A percentile compares a stretch with the other conserved stretches of the same genome.
phyloP scores from a whole-genome alignment of 2,888 invertebrate genomes.

The Halictus quadricinctus region DNA sequence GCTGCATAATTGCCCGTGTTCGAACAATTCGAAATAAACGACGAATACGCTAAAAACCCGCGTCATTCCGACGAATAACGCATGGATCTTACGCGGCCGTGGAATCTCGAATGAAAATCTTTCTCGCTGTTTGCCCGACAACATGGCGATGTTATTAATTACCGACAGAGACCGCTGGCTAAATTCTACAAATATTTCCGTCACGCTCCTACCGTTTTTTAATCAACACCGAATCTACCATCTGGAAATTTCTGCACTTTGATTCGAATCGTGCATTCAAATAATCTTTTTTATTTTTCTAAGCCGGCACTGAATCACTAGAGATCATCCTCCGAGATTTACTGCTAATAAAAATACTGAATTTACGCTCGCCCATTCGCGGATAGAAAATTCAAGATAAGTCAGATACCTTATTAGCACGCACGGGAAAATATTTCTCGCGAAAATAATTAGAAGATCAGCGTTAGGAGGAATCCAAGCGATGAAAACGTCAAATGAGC shows the following conservation, averaged over 20 bases:
- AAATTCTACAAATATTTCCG: not conserved
- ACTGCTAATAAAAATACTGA: not conserved
- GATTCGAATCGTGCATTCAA: not conserved
- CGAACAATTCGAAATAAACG: constrained; percentile 3
- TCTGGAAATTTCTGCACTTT: not conserved
- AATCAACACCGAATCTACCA: not conserved
- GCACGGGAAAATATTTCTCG: not conserved
- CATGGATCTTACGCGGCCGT: not conserved
- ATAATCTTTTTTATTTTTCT: not conserved
- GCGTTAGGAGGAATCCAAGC: not conserved
- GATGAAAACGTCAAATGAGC: not conserved
- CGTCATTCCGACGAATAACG: not conserved
- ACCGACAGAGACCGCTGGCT: not conserved
- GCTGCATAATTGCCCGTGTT: constrained; percentile 53
- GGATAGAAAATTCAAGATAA: not conserved
- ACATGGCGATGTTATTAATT: not conserved
- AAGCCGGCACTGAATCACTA: not conserved
- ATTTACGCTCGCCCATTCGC: not conserved
- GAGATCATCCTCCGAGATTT: not conserved
- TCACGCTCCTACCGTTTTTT: not conserved
- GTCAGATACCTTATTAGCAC: not conserved
- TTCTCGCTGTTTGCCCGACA: not conserved
- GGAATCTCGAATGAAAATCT: not conserved
- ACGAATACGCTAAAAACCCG: not conserved
- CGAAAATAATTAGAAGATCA: not conserved